Conservation (phyloP, 2,888 invertebrate species). For the Diaprepes abbreviatus region DNA sequence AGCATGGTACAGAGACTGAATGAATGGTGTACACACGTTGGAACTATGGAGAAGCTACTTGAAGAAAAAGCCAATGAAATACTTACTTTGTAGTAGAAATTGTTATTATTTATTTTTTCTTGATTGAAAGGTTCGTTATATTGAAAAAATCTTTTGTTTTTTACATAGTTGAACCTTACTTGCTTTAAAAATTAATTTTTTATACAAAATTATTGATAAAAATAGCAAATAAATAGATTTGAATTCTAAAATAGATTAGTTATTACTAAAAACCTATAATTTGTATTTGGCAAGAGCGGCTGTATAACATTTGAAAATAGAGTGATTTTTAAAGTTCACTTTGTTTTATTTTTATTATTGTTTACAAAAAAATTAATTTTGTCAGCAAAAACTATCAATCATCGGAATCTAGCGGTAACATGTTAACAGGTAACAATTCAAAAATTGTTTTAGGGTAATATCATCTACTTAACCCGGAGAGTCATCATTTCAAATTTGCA, state of each 20-base stretch:
- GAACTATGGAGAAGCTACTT: slow-evolving; percentile 79
- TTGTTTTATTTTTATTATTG: not conserved
- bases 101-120: not conserved
- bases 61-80: slow-evolving; percentile 85
- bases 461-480: too few relatives aligned
- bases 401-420: too few relatives aligned
- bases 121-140: not conserved
- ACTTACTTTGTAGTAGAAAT: slow-evolving; percentile 72
- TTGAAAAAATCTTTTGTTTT: not conserved
- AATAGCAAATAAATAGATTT: not conserved
- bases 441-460: too few relatives aligned
- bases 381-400: too few relatives aligned
- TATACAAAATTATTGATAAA: not conserved
- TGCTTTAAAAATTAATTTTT: not conserved
- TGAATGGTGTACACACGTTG: slow-evolving; percentile 82
- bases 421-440: too few relatives aligned
- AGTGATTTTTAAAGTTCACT: not conserved
- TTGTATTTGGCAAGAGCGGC: not conserved
- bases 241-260: not conserved
- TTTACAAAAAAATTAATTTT: too few relatives aligned
- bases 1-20: slow-evolving; percentile 80
- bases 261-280: too few relatives aligned
- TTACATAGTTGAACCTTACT: not conserved
- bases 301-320: not conserved
- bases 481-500: too few relatives aligned